phyloP scores from a whole-genome alignment of 2,888 invertebrate species.

The Gastracanthus pulcherrimus region DNA sequence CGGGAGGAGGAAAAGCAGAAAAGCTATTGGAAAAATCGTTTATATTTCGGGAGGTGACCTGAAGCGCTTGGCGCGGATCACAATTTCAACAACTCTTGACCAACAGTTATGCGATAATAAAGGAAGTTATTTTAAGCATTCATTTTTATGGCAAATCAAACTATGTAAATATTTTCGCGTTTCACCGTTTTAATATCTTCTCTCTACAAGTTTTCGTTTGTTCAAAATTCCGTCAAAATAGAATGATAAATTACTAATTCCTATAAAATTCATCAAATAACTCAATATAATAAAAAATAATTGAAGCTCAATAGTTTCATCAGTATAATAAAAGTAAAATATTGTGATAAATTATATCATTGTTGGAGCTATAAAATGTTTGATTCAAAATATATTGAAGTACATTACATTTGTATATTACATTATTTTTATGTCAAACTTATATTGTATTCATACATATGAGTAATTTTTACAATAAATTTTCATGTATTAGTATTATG shows the following conservation, averaged over 20 bases:
- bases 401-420: no score
- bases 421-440: no score
- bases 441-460: no score
- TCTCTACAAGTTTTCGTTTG: not conserved
- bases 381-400: no score
- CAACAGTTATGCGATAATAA: not conserved
- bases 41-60: not conserved
- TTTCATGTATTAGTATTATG: no score
- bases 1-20: not conserved
- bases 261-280: no score
- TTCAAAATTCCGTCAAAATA: not conserved
- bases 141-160: not conserved
- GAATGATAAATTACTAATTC: not conserved
- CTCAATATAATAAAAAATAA: no score
- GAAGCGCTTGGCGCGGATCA: not conserved
- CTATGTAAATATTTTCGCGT: not conserved
- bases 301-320: no score
- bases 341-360: no score
- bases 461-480: no score
- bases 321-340: no score
- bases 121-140: not conserved
- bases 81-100: not conserved
- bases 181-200: not conserved
- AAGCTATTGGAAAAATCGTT: not conserved
- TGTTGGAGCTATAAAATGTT: no score